A percentile compares a stretch with the other conserved stretches of the same genome.
Conservation (phyloP, 1,140 invertebrate species). For the Goniozus legneri region DNA sequence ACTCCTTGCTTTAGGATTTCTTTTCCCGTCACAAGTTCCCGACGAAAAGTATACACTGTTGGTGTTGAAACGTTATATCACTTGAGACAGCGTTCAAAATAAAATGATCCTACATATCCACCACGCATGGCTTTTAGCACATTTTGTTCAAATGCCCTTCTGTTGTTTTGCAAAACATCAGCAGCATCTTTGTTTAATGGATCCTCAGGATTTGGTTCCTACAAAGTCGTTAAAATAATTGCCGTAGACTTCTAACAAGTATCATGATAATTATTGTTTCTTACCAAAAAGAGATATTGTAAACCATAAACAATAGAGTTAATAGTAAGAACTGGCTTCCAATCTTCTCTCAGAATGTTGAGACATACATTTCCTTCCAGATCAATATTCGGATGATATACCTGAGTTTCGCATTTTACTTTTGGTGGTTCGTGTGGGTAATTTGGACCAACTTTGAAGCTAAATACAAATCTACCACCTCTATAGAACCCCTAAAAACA, state of each 20-base stretch:
- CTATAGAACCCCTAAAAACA: constrained; percentile 82
- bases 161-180: constrained; percentile 91
- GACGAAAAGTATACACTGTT: constrained; percentile 23
- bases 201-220: constrained; percentile 99
- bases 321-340: constrained; percentile 97
- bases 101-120: constrained; percentile 87
- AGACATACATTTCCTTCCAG: constrained; percentile 92
- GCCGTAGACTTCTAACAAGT: not conserved
- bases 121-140: constrained; percentile 94
- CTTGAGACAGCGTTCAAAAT: constrained; percentile 95
- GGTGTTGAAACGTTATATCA: constrained; percentile 59
- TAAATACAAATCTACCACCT: constrained; percentile 92
- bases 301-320: constrained; percentile 98
- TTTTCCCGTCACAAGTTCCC: constrained; percentile 29
- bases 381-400: constrained; percentile 96
- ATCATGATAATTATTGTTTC: constrained; percentile 25
- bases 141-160: constrained; percentile 93
- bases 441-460: constrained; percentile 95
- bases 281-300: constrained; percentile 94
- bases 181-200: constrained; percentile 99
- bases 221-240: constrained; percentile 21
- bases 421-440: constrained; percentile 96
- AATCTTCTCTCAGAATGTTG: constrained; percentile 95
- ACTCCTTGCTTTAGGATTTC: constrained; percentile 24
- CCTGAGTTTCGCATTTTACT: constrained; percentile 91